phyloP scores from a whole-genome alignment of 2,888 invertebrate species.

The Luperina testacea region DNA sequence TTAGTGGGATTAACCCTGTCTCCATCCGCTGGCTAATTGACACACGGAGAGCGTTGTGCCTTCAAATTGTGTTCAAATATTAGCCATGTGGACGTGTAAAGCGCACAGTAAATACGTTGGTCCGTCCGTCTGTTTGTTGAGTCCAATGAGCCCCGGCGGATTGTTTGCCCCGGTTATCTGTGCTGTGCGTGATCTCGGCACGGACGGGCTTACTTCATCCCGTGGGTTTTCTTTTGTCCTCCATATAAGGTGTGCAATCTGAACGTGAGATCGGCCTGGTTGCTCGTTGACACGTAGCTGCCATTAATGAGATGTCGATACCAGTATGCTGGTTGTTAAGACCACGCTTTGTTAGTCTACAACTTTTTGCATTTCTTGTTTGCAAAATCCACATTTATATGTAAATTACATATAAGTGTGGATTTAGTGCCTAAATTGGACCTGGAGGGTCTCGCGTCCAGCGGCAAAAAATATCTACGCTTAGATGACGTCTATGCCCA shows the following conservation, averaged over 20 bases:
- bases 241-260: constrained; percentile 74
- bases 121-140: constrained; percentile 80
- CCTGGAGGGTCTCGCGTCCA: background rate
- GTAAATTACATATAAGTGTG: no score
- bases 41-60: constrained; percentile 80
- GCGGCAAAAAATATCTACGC: background rate
- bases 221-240: constrained; percentile 73
- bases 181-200: constrained; percentile 77
- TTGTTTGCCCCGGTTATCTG: constrained; percentile 78
- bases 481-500: background rate
- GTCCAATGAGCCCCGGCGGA: constrained; percentile 78
- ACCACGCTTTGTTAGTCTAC: constrained; percentile 47
- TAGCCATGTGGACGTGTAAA: constrained; percentile 79
- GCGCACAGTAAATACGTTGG: constrained; percentile 82
- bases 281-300: constrained; percentile 74
- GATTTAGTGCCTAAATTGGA: background rate
- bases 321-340: constrained; percentile 47
- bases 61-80: constrained; percentile 89
- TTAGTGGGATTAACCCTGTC: constrained; percentile 70
- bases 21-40: constrained; percentile 78
- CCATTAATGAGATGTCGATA: constrained; percentile 67
- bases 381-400: background rate
- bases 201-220: constrained; percentile 70
- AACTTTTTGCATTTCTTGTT: constrained; percentile 23
- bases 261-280: constrained; percentile 69